phyloP scores from a whole-genome alignment of 2,888 invertebrate species.

The Erebia epiphron region DNA sequence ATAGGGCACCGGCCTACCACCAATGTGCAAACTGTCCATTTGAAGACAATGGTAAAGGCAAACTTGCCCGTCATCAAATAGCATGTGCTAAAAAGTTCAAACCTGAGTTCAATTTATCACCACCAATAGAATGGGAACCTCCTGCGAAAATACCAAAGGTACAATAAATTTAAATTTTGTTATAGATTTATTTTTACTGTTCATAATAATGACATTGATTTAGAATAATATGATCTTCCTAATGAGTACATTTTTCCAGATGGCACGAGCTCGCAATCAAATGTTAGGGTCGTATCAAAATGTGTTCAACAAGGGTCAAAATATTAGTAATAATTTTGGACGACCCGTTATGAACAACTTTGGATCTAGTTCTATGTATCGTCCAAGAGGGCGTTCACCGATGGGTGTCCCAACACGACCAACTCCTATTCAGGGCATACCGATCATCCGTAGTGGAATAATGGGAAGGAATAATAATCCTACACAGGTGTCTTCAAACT shows the following conservation, averaged over 20 bases:
- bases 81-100: constrained; percentile 95
- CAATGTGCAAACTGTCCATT: constrained; percentile 97
- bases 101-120: constrained; percentile 92
- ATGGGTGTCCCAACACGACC: constrained; percentile 49
- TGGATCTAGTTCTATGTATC: constrained; percentile 47
- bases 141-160: constrained; percentile 95
- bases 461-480: constrained; percentile 82
- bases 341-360: constrained; percentile 50
- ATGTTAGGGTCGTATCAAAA: constrained; percentile 63
- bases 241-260: constrained; percentile 46
- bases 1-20: constrained; percentile 93
- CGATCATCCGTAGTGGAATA: constrained; percentile 72
- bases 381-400: constrained; percentile 62
- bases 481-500: constrained; percentile 19
- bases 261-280: constrained; percentile 60
- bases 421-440: constrained; percentile 54
- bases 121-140: constrained; percentile 95
- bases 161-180: constrained; percentile 10
- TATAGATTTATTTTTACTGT: background rate
- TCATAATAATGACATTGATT: background rate
- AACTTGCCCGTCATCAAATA: constrained; percentile 92
- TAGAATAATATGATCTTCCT: background rate
- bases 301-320: constrained; percentile 65
- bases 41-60: constrained; percentile 96
- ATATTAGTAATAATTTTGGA: constrained; percentile 57